Conservation (phyloP, 1,140 invertebrate species). For the Camponotus pennsylvanicus region DNA sequence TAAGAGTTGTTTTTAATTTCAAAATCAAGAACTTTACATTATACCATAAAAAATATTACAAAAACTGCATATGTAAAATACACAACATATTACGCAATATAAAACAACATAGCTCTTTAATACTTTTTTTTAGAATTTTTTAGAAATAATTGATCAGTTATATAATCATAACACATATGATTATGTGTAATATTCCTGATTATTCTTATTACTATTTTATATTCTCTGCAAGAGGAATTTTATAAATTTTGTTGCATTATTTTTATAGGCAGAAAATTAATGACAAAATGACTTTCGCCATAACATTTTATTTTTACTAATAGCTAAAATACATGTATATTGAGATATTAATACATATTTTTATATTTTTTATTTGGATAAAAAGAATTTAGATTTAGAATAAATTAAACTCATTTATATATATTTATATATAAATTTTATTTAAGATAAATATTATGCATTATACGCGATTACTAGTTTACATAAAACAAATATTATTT, state of each 20-base stretch:
- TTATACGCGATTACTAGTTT: too few relatives aligned
- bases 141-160: too few relatives aligned
- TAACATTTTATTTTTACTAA: neutral
- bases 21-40: too few relatives aligned
- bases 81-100: too few relatives aligned
- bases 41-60: too few relatives aligned
- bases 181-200: neutral
- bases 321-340: neutral
- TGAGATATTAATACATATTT: neutral
- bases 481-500: too few relatives aligned
- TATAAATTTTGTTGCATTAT: neutral
- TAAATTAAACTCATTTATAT: neutral
- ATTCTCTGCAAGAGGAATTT: neutral
- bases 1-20: too few relatives aligned
- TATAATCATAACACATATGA: neutral
- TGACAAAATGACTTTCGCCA: neutral
- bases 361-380: conserved; percentile 2
- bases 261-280: conserved; percentile 25
- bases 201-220: neutral
- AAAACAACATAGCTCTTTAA: too few relatives aligned
- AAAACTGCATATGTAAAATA: too few relatives aligned
- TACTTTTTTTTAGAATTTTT: too few relatives aligned
- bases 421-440: neutral
- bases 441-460: neutral
- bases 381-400: conserved; percentile 5